These are phyloP conservation scores for Drosophila suzukii DNA, from an alignment of 1,140 invertebrate genomes.

Conservation along the genomic window DNA sequence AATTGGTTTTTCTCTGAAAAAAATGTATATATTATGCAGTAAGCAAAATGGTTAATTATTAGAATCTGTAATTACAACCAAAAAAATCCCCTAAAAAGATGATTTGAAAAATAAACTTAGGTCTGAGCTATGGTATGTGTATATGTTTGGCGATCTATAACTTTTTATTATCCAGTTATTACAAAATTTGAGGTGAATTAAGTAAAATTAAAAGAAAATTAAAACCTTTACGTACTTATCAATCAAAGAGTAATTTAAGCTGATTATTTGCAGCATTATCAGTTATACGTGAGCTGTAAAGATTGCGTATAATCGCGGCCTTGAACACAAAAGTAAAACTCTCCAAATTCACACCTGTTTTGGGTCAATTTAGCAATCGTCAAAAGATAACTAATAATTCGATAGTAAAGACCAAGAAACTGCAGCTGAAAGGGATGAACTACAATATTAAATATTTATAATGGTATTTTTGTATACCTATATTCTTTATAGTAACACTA, in stretches of 20 bases:
- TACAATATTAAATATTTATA: too few relatives aligned
- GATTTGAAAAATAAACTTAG: background rate
- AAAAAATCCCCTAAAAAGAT: background rate
- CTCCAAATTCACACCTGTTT: slow-evolving; percentile 27
- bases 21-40: slow-evolving; percentile 16
- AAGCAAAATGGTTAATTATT: background rate
- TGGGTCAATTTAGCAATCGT: background rate
- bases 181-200: background rate
- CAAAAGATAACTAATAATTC: background rate
- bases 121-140: too few relatives aligned
- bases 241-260: slow-evolving; percentile 7
- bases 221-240: background rate
- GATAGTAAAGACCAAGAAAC: background rate
- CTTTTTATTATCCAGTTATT: too few relatives aligned
- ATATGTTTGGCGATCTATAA: too few relatives aligned
- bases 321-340: slow-evolving; percentile 10
- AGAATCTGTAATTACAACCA: background rate
- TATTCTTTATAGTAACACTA: too few relatives aligned
- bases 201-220: background rate
- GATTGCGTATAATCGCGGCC: slow-evolving; percentile 9
- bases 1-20: slow-evolving; percentile 23
- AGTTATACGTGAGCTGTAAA: slow-evolving; percentile 37
- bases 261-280: slow-evolving; percentile 33
- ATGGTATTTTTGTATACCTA: too few relatives aligned
- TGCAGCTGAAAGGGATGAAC: background rate